These are phyloP conservation scores for Zaprionus ornatus DNA, from an alignment of 1,140 invertebrate species.

Conservation along the genomic window DNA sequence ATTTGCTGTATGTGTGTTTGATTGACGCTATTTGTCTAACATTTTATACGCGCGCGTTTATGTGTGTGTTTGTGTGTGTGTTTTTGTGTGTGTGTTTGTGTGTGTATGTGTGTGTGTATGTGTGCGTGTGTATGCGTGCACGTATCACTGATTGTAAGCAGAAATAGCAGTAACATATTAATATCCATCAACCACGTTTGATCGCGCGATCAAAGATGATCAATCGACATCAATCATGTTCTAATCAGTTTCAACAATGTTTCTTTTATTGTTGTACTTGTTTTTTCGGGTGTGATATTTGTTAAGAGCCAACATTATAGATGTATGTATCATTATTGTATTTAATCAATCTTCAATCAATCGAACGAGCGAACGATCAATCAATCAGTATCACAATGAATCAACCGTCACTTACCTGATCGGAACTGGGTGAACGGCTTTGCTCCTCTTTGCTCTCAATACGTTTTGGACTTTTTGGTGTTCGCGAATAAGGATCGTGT, in stretches of 20 bases:
- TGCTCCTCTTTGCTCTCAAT: conserved; percentile 87
- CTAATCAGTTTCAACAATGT: conserved; percentile 5
- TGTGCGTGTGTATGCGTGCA: conserved; percentile 23
- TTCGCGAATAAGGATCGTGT: conserved; percentile 93
- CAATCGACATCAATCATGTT: conserved; percentile 13
- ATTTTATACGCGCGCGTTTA: conserved; percentile 17
- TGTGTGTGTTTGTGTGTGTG: too few species aligned
- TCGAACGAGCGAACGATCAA: conserved; percentile 1
- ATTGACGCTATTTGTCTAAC: conserved; percentile 40
- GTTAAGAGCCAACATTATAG: conserved; percentile 29
- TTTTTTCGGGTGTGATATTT: not conserved
- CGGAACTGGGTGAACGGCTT: conserved; percentile 93
- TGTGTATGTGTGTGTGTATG: conserved; percentile 26
- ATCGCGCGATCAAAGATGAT: conserved; percentile 13
- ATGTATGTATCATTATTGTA: conserved; percentile 1
- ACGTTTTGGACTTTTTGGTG: conserved; percentile 92
- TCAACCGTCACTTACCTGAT: conserved; percentile 89
- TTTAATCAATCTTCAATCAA: conserved; percentile 10
- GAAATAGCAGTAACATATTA: conserved; percentile 32
- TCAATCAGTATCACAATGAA: conserved; percentile 18
- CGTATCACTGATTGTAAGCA: conserved; percentile 37
- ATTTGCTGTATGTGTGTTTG: conserved; percentile 14
- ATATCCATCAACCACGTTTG: conserved; percentile 22
- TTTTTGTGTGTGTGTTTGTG: conserved; percentile 42
- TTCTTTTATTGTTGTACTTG: not conserved